Evolutionary conservation across 2,888 invertebrate genomes (phyloP).

Genomic region (Limenitis camilla): DNA sequence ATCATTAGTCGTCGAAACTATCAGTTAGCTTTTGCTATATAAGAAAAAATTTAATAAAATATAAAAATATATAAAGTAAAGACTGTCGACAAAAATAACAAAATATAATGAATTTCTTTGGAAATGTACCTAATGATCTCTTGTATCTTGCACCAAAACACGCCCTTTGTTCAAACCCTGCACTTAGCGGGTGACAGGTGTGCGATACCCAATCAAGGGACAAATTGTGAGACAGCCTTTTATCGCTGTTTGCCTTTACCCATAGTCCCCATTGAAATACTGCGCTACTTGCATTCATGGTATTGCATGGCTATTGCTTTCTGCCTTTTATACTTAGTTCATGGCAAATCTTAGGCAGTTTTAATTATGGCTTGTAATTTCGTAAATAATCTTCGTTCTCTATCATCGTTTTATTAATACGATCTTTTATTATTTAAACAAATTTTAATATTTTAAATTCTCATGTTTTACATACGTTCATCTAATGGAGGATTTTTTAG

Average conservation of each 20-base stretch:
- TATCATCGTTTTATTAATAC: too few species aligned
- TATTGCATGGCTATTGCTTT: not conserved
- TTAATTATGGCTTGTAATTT: too few species aligned
- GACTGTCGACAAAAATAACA: constrained; percentile 3
- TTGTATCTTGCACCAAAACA: constrained; percentile 25
- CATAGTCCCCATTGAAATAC: constrained; percentile 32
- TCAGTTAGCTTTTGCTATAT: too few species aligned
- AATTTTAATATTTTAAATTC: too few species aligned
- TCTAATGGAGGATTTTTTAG: too few species aligned
- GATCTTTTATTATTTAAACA: too few species aligned
- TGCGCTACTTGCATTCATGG: constrained; percentile 9
- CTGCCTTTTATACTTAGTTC: too few species aligned
- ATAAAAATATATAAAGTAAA: not conserved
- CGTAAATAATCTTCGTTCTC: too few species aligned
- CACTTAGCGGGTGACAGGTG: constrained; percentile 63
- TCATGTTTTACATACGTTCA: too few species aligned
- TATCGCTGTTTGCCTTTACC: constrained; percentile 53
- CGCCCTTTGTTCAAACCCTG: constrained; percentile 57
- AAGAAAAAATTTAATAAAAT: too few species aligned
- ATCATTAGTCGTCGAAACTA: too few species aligned
- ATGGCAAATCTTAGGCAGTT: too few species aligned
- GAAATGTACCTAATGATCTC: not conserved
- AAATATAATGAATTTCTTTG: not conserved
- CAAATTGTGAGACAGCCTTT: constrained; percentile 58
- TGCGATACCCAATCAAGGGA: constrained; percentile 61